Conservation (phyloP, 2,797 vertebrate species). For the Coregonus sp. region DNA sequence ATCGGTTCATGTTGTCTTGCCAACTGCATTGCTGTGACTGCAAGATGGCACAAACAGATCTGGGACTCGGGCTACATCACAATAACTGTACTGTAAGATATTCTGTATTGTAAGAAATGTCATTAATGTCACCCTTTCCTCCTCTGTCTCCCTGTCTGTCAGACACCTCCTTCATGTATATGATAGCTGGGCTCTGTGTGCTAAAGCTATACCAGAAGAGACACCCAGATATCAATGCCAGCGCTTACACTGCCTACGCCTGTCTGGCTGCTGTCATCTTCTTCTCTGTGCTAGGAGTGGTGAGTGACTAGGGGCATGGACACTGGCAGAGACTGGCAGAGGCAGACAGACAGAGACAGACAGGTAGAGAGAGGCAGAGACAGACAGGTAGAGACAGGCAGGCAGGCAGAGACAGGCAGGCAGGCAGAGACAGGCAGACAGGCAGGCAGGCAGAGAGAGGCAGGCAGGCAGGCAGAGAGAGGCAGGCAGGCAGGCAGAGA, state of each 20-base stretch:
- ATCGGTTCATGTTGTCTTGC: no score
- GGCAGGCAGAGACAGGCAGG: no score
- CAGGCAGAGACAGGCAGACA: no score
- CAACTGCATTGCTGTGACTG: background rate
- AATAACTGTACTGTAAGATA: background rate
- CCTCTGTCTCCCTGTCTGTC: constrained; percentile 8
- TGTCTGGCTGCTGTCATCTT: constrained; percentile 94
- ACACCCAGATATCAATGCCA: constrained; percentile 96
- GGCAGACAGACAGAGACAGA: background rate
- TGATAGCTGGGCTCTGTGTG: constrained; percentile 98
- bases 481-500: no score
- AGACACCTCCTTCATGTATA: constrained; percentile 99
- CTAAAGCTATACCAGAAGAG: constrained; percentile 97
- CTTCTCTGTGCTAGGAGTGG: constrained; percentile 96
- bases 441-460: no score
- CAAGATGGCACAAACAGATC: background rate
- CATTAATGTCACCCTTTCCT: background rate
- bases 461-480: no score
- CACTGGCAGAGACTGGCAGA: background rate
- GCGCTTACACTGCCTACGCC: constrained; percentile 94
- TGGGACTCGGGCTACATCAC: background rate
- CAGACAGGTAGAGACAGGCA: no score
- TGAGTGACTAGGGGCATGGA: constrained; percentile 59
- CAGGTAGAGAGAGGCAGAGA: no score
- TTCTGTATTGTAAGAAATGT: background rate